Conservation (phyloP, 2,797 vertebrate species). For the Dallia pectoralis region DNA sequence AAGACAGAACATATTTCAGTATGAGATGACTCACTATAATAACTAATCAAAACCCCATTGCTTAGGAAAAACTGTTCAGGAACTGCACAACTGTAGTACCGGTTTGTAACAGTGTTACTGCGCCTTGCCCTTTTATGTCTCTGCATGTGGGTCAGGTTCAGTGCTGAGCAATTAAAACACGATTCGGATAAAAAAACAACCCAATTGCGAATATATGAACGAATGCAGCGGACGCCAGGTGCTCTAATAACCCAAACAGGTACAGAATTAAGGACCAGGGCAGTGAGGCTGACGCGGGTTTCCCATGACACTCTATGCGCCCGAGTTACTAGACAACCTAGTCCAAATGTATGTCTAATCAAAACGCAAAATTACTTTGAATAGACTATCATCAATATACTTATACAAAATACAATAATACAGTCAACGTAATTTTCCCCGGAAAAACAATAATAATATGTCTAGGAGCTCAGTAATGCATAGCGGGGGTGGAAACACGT, state of each 20-base stretch:
- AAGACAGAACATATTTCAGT: neutral
- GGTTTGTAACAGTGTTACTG: neutral
- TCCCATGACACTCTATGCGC: neutral
- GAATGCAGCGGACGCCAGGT: neutral
- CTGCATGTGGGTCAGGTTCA: neutral
- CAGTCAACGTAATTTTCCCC: neutral
- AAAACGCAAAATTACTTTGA: neutral
- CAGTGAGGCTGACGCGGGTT: neutral
- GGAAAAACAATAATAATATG: neutral
- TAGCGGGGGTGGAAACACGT: neutral
- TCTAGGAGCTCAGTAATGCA: neutral
- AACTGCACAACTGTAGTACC: neutral
- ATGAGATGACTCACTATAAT: neutral
- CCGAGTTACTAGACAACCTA: neutral
- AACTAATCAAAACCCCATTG: neutral
- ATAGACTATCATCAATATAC: neutral
- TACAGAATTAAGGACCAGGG: neutral
- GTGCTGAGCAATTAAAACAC: neutral
- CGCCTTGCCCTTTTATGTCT: neutral
- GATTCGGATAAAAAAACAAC: neutral
- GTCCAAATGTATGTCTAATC: neutral
- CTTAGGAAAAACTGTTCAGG: neutral
- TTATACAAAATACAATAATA: neutral
- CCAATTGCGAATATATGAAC: neutral
- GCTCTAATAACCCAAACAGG: neutral